Evolutionary conservation across 2,888 invertebrate genomes (phyloP).

Genomic region (Spicauda simplicius): DNA sequence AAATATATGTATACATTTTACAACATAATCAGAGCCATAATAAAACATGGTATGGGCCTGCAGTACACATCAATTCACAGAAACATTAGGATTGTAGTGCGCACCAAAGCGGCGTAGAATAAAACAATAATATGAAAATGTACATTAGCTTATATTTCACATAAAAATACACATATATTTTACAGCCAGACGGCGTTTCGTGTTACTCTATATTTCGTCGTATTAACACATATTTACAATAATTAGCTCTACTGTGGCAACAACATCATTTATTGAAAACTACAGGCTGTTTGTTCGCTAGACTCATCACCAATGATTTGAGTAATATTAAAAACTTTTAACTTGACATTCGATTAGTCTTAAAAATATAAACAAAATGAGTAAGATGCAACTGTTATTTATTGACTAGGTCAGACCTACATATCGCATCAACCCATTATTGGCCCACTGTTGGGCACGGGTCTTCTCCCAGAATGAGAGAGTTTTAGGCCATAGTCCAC

Average conservation of each 20-base stretch:
- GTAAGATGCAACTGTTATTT: too few species aligned
- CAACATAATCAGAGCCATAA: too few species aligned
- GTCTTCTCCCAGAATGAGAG: too few species aligned
- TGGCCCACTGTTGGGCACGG: too few species aligned
- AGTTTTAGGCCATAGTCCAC: too few species aligned
- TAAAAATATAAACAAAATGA: too few species aligned
- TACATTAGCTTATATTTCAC: constrained; percentile 81
- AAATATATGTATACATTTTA: too few species aligned
- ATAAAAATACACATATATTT: constrained; percentile 75
- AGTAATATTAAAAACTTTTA: not conserved
- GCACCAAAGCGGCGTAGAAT: constrained; percentile 48
- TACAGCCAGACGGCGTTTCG: constrained; percentile 58
- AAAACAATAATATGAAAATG: constrained; percentile 72
- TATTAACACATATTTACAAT: constrained; percentile 59
- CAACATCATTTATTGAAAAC: not conserved
- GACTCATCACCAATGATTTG: not conserved
- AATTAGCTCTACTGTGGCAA: constrained; percentile 30
- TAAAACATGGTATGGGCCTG: not conserved
- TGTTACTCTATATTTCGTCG: constrained; percentile 32
- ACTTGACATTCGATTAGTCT: too few species aligned
- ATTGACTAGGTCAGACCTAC: too few species aligned
- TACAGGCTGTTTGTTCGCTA: not conserved
- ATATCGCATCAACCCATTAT: too few species aligned
- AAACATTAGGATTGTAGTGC: not conserved
- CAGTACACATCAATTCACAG: not conserved